Conservation (phyloP, 1,140 invertebrate genomes). For the Bombus soroeensis region DNA sequence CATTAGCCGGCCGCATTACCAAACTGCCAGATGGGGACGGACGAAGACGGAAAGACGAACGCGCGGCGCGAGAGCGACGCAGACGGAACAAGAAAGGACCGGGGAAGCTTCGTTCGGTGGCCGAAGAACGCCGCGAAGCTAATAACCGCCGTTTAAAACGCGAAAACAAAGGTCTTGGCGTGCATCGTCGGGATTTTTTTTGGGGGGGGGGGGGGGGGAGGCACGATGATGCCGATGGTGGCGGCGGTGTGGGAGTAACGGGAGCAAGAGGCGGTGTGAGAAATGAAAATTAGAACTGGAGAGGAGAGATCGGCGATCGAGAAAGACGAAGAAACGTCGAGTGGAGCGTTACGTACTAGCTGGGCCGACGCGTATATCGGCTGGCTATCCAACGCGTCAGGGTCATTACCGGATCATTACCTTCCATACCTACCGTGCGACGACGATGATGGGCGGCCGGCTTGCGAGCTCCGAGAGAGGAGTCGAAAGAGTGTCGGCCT, state of each 20-base stretch:
- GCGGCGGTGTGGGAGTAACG: neutral
- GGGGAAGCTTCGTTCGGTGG: conserved; percentile 53
- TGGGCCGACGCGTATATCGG: conserved; percentile 30
- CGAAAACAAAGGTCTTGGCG: conserved; percentile 75
- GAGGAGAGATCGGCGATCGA: conserved; percentile 19
- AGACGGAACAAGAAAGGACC: conserved; percentile 28
- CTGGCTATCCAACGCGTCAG: conserved; percentile 75
- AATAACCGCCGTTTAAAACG: conserved; percentile 80
- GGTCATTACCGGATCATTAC: conserved; percentile 82
- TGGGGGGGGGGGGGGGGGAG: no score
- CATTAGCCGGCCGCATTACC: conserved; percentile 77
- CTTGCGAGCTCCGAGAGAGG: conserved; percentile 53
- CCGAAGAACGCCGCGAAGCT: conserved; percentile 65
- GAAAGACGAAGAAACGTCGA: conserved; percentile 32
- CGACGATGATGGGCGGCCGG: conserved; percentile 71
- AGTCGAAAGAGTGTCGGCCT: conserved; percentile 13
- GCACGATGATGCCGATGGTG: neutral
- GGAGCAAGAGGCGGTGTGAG: neutral
- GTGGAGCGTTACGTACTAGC: conserved; percentile 11
- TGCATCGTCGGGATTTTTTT: conserved; percentile 44
- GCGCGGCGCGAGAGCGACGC: neutral
- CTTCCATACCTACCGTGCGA: conserved; percentile 81
- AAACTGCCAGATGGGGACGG: conserved; percentile 54
- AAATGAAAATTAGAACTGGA: conserved; percentile 20
- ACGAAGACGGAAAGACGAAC: conserved; percentile 13